A percentile compares a stretch with the other conserved stretches of the same genome.
Evolutionary conservation across 2,888 invertebrate genomes (phyloP).

Genomic region (Artemia sinica): DNA sequence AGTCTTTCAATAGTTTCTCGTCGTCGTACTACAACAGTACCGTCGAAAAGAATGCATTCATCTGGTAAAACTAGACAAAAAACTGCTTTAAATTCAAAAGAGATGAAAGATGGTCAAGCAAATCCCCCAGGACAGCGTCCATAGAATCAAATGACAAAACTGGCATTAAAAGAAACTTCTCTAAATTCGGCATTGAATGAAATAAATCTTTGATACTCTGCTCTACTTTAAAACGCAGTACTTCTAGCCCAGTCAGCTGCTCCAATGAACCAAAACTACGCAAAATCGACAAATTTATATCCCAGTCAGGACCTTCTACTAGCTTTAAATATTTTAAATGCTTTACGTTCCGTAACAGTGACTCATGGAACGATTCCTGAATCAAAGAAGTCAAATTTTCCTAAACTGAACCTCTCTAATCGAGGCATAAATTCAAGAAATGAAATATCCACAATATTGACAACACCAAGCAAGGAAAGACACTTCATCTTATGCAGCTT

Average conservation of each 20-base stretch:
- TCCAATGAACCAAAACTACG: not conserved
- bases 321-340: not conserved
- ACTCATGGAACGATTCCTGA: not conserved
- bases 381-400: not conserved
- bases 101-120: not conserved
- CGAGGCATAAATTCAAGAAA: not conserved
- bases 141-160: not conserved
- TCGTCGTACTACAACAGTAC: not conserved
- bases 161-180: conserved; percentile 8
- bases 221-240: not conserved
- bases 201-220: not conserved
- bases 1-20: not conserved
- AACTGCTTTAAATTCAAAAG: not conserved
- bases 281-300: not conserved
- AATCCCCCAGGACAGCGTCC: not conserved
- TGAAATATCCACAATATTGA: not conserved
- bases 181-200: not conserved
- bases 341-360: not conserved
- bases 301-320: not conserved
- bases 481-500: conserved; percentile 11
- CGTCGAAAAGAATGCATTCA: not conserved
- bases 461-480: not conserved
- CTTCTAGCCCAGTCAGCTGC: not conserved
- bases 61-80: conserved; percentile 5
- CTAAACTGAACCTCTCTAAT: not conserved